Base-by-base conservation (phyloP, 2,888 invertebrate genomes). In the Tiphia femorata region DNA sequence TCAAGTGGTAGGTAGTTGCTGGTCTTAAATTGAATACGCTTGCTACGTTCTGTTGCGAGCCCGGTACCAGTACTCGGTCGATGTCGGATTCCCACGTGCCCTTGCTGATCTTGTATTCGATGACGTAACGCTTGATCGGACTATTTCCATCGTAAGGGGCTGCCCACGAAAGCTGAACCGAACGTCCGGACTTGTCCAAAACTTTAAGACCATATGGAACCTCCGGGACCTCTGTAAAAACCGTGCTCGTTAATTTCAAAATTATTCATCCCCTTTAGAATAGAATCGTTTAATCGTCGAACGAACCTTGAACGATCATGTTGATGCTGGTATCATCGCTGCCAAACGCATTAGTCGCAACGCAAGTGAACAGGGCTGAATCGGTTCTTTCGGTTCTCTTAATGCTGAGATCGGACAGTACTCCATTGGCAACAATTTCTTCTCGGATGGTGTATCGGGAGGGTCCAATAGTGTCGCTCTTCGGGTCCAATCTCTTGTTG, bases 311-410 rank as follows among this genome's bases (percentile, higher is more conserved):
- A 67, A 96, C 92, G 68, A 96, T 96, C 90, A 96, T 92, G 83
- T 96, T 95, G 77, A 96, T 95, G 84, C 94, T 95, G n/a, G 95
- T 94, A 76, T 96, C 96, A 79, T 96, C 96, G 64, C 94, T 95
- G 47, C 96, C 96, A 79, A 96, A 96, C 14, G 95, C 94, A 81
- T 96, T 96, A 2, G 95, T 95, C 0, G 96, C 96, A 8, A 96
- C 93, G 77, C 96, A 96, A 25, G 95, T 95, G 77, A 95, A 96
- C 1, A 95, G 86, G 1, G 95, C 96, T 2, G 95, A 93, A 82
- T 96, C 96, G 21, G 91, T 90, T 76, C 96, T 87, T 85, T 96
- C 95, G 17, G 95, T 94, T 73, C 94, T 88, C 81, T 95, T 92
- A 71, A 96, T 95, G 75, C 95, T 95, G 49, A 96, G 86, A 77